Evolutionary conservation across 2,888 invertebrate species (phyloP).

Genomic region (Bhutanitis thaidina): DNA sequence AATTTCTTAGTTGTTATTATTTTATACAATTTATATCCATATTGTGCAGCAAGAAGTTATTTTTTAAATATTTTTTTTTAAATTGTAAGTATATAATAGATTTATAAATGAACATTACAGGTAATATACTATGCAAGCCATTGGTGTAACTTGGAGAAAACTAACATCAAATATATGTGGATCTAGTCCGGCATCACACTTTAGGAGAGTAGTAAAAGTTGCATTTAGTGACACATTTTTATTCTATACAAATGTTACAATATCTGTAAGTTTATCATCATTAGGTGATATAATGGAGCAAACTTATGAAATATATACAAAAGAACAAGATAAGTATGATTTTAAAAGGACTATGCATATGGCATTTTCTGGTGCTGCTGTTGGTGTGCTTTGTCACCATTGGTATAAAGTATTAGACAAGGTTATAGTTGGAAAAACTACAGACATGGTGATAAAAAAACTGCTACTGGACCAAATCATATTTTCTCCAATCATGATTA

Average conservation of each 20-base stretch:
- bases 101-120: slow-evolving; percentile 29
- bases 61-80: neutral
- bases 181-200: slow-evolving; percentile 33
- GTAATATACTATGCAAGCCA: slow-evolving; percentile 47
- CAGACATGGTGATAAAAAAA: slow-evolving; percentile 87
- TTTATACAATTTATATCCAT: slow-evolving; percentile 46
- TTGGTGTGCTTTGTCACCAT: slow-evolving; percentile 91
- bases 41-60: slow-evolving; percentile 53
- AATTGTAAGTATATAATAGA: neutral
- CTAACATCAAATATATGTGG: slow-evolving; percentile 44
- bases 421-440: slow-evolving; percentile 85
- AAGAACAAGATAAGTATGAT: slow-evolving; percentile 81
- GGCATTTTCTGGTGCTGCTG: slow-evolving; percentile 88
- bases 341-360: slow-evolving; percentile 85
- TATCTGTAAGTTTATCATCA: slow-evolving; percentile 88
- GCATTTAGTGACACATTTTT: slow-evolving; percentile 86
- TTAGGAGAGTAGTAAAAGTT: slow-evolving; percentile 46
- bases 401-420: slow-evolving; percentile 93
- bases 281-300: slow-evolving; percentile 92
- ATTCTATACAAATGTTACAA: slow-evolving; percentile 88
- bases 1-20: neutral
- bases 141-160: slow-evolving; percentile 54
- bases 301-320: slow-evolving; percentile 85
- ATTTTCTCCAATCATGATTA: slow-evolving; percentile 91
- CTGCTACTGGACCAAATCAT: slow-evolving; percentile 91